These are phyloP conservation scores for Siphonodentalium dalli DNA, from an alignment of 2,888 invertebrate species.

Conservation along the genomic window DNA sequence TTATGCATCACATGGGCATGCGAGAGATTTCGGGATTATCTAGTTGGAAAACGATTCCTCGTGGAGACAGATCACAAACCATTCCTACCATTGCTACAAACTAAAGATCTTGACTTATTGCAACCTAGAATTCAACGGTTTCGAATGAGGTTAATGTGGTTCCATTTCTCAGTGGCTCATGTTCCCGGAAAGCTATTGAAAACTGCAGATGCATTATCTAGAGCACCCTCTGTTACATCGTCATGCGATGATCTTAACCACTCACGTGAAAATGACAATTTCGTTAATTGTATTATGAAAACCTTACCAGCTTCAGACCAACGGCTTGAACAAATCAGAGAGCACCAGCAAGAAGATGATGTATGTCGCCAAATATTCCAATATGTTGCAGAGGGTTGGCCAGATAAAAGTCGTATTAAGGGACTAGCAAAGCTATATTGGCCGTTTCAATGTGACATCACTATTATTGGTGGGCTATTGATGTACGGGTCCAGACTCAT, in stretches of 20 bases:
- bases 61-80: constrained; percentile 63
- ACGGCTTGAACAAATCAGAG: constrained; percentile 19
- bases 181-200: constrained; percentile 50
- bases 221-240: constrained; percentile 17
- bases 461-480: neutral
- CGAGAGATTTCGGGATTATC: constrained; percentile 54
- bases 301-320: constrained; percentile 22
- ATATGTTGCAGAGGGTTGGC: constrained; percentile 3
- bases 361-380: neutral
- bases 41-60: constrained; percentile 45
- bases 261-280: constrained; percentile 10
- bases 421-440: constrained; percentile 1
- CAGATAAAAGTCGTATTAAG: neutral
- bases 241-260: constrained; percentile 9
- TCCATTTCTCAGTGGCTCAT: constrained; percentile 40
- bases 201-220: constrained; percentile 47
- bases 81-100: constrained; percentile 50
- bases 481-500: constrained; percentile 6
- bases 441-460: neutral
- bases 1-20: constrained; percentile 42
- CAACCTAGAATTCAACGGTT: constrained; percentile 60
- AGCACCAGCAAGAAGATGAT: constrained; percentile 1
- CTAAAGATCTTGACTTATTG: constrained; percentile 55
- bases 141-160: constrained; percentile 47
- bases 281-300: constrained; percentile 13